Evolutionary conservation across 2,888 invertebrate species (phyloP), one percentile per base, ranked within the genome.

Genomic region (Leucoptera coffeella): DNA sequence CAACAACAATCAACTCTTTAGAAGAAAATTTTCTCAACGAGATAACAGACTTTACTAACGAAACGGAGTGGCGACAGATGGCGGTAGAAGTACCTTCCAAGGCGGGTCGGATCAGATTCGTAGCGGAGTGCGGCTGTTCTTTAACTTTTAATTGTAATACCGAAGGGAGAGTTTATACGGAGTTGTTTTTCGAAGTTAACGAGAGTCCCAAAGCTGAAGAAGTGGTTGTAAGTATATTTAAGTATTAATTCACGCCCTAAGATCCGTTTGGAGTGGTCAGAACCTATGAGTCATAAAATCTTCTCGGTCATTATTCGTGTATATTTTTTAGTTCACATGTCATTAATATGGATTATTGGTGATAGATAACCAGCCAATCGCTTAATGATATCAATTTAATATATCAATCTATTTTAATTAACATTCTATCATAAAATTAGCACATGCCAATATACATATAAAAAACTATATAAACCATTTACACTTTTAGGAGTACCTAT

Each of bases 1-100:
- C 49, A 2, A 6, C 50, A 13, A 50, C 47, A 25, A 40, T 53
- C 27, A 42, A 41, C 28, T 59, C 58, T 2, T 35, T 56, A 1
- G 56, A 59, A 43, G 50, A 55, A 15, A 54, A 48, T 37, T 59
- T 60, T 30, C 39, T 58, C 2, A 47, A 41, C 22, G 58, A 57
- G 30, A 36, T 58, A 22, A 35, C 49, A 2, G 56, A 58, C 36
- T 59, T 41, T 26, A 38, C 50, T 3, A 58, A 58, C 31, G 55
- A 53, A 27, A 56, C 54, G 0, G 43, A 45, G 15, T 45, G 43
- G 42, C 39, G 42, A 14, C 40, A 45, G 23, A 38, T 54, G 6
- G 35, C 39, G 2, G 46, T 41, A 1, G 34, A 37, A 4, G 23
- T 48, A 24, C 15, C 29, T 3, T 49, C 53, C 3, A 15, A 32